These are phyloP conservation scores for Nasua narica DNA, from an alignment of 2,797 vertebrate genomes.

Conservation along the genomic window DNA sequence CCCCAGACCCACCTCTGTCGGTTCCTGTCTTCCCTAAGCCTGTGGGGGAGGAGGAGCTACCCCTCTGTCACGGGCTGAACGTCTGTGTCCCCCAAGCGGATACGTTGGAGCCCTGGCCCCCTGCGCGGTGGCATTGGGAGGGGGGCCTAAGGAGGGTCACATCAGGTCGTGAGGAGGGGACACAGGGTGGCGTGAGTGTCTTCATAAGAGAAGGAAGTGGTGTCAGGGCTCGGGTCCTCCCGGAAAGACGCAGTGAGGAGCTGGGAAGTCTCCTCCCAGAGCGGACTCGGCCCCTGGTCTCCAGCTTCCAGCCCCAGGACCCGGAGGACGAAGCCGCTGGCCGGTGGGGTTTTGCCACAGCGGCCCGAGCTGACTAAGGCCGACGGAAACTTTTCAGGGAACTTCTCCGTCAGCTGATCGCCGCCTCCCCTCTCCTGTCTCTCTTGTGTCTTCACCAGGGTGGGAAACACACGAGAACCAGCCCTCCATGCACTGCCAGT, in stretches of 20 bases:
- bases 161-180: too few relatives aligned
- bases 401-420: fast-evolving
- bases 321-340: fast-evolving
- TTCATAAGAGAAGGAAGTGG: not conserved
- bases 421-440: not conserved
- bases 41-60: not conserved
- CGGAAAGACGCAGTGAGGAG: not conserved
- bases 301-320: not conserved
- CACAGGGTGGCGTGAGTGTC: not conserved
- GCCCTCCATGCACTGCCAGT: too few relatives aligned
- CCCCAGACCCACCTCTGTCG: not conserved
- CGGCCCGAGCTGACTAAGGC: not conserved
- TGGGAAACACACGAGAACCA: not conserved
- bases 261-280: not conserved
- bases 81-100: not conserved
- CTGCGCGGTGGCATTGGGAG: not conserved
- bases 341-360: too few relatives aligned
- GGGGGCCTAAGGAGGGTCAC: too few relatives aligned
- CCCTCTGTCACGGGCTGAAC: not conserved
- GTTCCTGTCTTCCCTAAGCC: not conserved
- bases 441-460: not conserved
- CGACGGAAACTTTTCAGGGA: not conserved
- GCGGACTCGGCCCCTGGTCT: fast-evolving
- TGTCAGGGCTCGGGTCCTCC: not conserved
- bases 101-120: not conserved